These are phyloP conservation scores for Takifugu flavidus DNA, from an alignment of 2,113 vertebrate genomes.

Conservation along the genomic window DNA sequence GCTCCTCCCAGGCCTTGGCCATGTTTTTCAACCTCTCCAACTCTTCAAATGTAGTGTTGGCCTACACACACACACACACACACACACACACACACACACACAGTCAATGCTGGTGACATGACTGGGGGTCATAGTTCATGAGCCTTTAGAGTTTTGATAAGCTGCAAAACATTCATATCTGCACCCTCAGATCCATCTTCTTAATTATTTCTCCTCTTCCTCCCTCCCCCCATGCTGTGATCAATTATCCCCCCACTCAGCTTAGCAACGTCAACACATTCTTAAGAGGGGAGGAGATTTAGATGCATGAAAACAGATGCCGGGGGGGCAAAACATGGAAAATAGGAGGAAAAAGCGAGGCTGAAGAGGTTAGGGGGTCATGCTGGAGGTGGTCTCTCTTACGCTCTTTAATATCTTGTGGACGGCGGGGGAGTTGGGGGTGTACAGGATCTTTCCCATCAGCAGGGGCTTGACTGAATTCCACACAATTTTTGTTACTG, in stretches of 20 bases:
- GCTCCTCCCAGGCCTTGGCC: constrained; percentile 87
- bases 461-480: constrained; percentile 90
- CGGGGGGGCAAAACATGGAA: constrained; percentile 10
- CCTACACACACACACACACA: constrained; percentile 67
- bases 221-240: constrained; percentile 10
- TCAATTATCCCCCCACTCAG: constrained; percentile 8
- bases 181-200: constrained; percentile 13
- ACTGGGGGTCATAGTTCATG: too few relatives aligned
- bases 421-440: constrained; percentile 85
- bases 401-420: constrained; percentile 88
- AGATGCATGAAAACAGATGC: constrained; percentile 17
- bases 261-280: constrained; percentile 46
- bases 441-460: constrained; percentile 95
- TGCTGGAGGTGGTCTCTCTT: constrained; percentile 64
- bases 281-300: constrained; percentile 40
- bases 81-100: neutral
- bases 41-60: constrained; percentile 93
- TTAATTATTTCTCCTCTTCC: constrained; percentile 23
- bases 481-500: constrained; percentile 92
- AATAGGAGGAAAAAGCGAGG: constrained; percentile 1
- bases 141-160: too few relatives aligned
- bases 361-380: constrained; percentile 38
- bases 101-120: neutral
- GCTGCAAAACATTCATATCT: too few relatives aligned
- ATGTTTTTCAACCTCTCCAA: constrained; percentile 82